Evolutionary conservation across 2,888 invertebrate species (phyloP).

Genomic region (Baronia brevicornis): DNA sequence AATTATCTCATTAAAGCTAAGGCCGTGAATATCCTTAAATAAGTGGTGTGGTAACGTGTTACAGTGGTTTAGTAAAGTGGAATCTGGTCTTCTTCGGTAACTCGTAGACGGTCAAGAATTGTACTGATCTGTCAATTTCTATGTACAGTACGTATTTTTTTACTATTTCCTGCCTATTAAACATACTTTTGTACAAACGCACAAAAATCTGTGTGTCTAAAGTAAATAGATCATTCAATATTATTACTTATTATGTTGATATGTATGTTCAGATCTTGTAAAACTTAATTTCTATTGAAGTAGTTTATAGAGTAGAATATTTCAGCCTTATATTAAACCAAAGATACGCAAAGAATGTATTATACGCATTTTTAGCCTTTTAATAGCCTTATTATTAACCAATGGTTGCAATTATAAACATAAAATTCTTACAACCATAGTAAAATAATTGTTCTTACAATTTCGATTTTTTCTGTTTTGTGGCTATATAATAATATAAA

Average conservation of each 20-base stretch:
- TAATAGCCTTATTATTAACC: too few species aligned
- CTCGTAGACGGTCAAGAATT: constrained; percentile 34
- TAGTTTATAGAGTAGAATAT: too few species aligned
- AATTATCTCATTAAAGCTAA: constrained; percentile 23
- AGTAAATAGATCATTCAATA: constrained; percentile 5
- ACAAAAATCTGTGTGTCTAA: constrained; percentile 3
- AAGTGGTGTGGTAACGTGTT: constrained; percentile 41
- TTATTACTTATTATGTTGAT: not conserved
- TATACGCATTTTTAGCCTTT: too few species aligned
- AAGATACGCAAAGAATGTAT: too few species aligned
- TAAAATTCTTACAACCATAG: too few species aligned
- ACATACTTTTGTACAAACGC: constrained; percentile 6
- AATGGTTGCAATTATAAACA: too few species aligned
- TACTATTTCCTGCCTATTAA: constrained; percentile 22
- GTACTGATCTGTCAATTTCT: constrained; percentile 41
- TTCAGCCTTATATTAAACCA: too few species aligned
- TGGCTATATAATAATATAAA: too few species aligned
- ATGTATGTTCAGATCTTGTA: too few species aligned
- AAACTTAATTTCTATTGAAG: not conserved
- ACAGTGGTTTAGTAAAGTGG: constrained; percentile 30
- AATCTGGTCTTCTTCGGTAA: constrained; percentile 23
- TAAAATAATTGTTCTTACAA: too few species aligned
- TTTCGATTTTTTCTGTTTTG: too few species aligned
- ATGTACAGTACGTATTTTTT: constrained; percentile 59
- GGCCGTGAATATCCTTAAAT: not conserved